Evolutionary conservation across 2,888 invertebrate species (phyloP), one percentile per base, ranked within the genome.

Genomic region (Syrphus vitripennis): DNA sequence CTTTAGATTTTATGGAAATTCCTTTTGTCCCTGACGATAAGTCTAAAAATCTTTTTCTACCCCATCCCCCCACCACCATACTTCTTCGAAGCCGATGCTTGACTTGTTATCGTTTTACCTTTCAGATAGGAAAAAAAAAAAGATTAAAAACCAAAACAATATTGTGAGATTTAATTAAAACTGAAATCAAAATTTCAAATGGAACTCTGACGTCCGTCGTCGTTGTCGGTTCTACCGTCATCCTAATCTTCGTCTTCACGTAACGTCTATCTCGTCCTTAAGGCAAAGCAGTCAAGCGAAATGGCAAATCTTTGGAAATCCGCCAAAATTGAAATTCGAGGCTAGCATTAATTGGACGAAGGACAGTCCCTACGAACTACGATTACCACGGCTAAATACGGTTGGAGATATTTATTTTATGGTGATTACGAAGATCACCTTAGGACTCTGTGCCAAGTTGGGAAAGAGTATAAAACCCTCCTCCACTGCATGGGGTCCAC

Each of bases 81-180:
- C 3, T 45, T 42, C 7, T 9, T 6, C 14, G 6, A 3, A 21
- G 14, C 34, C 34, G 9, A 14, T 16, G 31, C 34, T 50, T 50
- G 34, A 67, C 50, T 67, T 50, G 48, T 67, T 67, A 67, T 67
- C 50, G 34, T 67, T 67, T 67, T 67, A 67, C 67, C 67, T 50
- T 50, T 50, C 34, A 14, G 50, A n/a, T 67, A 50, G 29, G 19
- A 31, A 24, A 9, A 50, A 61, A 31, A 24, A 55, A 75, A 69
- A 55, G 59, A 63, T 61, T 65, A 76, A 59, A 77, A 61, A 19
- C 34, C 42, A 69, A 61, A 78, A 72, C 31, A 78, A 69, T 72
- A 78, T 69, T 70, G 78, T 40, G 63, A 70, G 65, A 79, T 83
- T 83, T 83, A 83, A 83, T 83, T 83, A 83, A 83, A 83, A 78